phyloP scores from a whole-genome alignment of 2,113 vertebrate species.

The Phasianus colchicus region DNA sequence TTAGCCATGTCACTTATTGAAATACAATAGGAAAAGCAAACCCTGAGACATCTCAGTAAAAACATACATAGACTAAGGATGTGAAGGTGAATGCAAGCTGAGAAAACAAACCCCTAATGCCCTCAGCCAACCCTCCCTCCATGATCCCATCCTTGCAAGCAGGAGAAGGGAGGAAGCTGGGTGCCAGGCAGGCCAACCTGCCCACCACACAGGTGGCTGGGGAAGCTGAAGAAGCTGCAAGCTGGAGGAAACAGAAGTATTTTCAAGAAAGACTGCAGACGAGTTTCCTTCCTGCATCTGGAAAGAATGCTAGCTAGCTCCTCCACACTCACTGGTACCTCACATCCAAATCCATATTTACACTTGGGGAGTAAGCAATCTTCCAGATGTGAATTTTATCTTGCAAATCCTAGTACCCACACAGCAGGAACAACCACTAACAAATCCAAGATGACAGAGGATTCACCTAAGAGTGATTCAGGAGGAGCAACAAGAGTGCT shows the following conservation, averaged over 20 bases:
- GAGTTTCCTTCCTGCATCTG: neutral
- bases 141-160: neutral
- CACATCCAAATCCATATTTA: neutral
- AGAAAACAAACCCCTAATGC: slow-evolving; percentile 20
- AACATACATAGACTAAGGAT: neutral
- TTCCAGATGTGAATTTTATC: neutral
- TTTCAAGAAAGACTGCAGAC: neutral
- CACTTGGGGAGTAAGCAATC: neutral
- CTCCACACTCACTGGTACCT: neutral
- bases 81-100: slow-evolving; percentile 13
- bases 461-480: neutral
- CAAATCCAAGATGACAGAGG: neutral
- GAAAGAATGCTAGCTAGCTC: neutral
- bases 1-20: slow-evolving; percentile 60
- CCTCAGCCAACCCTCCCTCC: neutral
- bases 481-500: neutral
- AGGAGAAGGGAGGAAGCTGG: neutral
- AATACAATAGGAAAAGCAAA: slow-evolving; percentile 35
- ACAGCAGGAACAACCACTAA: neutral
- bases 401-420: neutral
- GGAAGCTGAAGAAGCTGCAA: neutral
- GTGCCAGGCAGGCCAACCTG: neutral
- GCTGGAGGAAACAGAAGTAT: neutral
- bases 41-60: slow-evolving; percentile 12
- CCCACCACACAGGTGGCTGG: fast-evolving